phyloP scores from a whole-genome alignment of 2,888 invertebrate genomes.

The Achlya flavicornis region DNA sequence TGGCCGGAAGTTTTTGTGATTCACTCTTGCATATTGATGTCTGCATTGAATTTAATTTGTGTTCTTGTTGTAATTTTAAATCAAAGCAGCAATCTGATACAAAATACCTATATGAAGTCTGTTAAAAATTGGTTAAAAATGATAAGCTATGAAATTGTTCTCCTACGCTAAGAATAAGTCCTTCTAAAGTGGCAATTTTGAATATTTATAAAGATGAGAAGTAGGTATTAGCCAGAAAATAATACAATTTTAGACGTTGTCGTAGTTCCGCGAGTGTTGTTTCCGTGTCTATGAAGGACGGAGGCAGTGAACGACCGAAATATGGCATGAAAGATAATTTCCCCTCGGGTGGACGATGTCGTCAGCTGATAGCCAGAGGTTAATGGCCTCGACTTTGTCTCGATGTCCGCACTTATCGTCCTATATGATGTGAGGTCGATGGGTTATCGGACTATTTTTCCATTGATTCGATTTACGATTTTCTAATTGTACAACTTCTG shows the following conservation, averaged over 20 bases:
- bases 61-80: constrained; percentile 17
- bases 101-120: neutral
- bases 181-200: no score
- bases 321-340: constrained; percentile 74
- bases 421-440: constrained; percentile 59
- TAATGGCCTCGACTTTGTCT: constrained; percentile 78
- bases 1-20: constrained; percentile 62
- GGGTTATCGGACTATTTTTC: constrained; percentile 71
- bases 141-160: neutral
- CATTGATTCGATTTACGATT: constrained; percentile 45
- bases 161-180: no score
- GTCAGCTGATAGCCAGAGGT: constrained; percentile 80
- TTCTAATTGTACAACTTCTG: neutral
- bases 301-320: constrained; percentile 70
- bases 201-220: no score
- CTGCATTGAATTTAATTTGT: constrained; percentile 34
- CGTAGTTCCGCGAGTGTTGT: constrained; percentile 34
- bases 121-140: neutral
- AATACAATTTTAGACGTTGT: constrained; percentile 13
- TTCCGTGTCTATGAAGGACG: constrained; percentile 37
- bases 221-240: neutral
- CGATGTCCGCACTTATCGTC: constrained; percentile 69
- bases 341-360: constrained; percentile 71
- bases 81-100: neutral
- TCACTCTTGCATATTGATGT: constrained; percentile 56